Percentiles rank a stretch among this genome's conserved stretches.
Evolutionary conservation across 2,888 invertebrate species (phyloP).

Genomic region (Clivina fossor): DNA sequence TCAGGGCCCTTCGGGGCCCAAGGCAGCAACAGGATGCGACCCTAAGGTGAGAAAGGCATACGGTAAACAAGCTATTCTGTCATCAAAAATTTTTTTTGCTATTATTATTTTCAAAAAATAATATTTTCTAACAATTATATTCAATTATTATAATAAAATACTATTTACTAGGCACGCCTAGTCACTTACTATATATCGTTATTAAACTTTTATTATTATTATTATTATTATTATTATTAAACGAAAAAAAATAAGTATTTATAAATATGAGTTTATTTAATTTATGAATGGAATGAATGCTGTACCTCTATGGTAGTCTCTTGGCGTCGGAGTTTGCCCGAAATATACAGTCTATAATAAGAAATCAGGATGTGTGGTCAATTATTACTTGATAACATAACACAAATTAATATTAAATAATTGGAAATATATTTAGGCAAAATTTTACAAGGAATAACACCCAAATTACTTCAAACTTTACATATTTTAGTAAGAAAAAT

Average conservation of each 20-base stretch:
- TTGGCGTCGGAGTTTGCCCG: conserved; percentile 63
- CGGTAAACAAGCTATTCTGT: conserved; percentile 29
- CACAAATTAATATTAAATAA: too few relatives aligned
- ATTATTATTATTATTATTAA: conserved; percentile 43
- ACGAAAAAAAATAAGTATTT: neutral
- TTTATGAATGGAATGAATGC: conserved; percentile 36
- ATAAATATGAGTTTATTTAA: conserved; percentile 23
- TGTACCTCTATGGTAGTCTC: conserved; percentile 61
- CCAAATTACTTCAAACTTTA: too few relatives aligned
- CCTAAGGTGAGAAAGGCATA: conserved; percentile 34
- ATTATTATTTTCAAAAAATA: neutral
- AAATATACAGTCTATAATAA: conserved; percentile 65
- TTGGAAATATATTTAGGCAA: too few relatives aligned
- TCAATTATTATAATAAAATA: conserved; percentile 12
- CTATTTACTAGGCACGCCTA: conserved; percentile 17
- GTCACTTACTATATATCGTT: conserved; percentile 13
- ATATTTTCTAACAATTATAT: neutral
- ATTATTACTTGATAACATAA: conserved; percentile 28
- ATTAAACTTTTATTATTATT: conserved; percentile 18
- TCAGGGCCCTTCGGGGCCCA: conserved; percentile 31
- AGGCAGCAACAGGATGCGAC: conserved; percentile 33
- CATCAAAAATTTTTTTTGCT: too few relatives aligned
- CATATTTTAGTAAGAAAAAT: too few relatives aligned
- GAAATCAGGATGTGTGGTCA: conserved; percentile 48
- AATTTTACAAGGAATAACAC: too few relatives aligned